phyloP scores from a whole-genome alignment of 1,140 invertebrate genomes.

The Anastrepha ludens region DNA sequence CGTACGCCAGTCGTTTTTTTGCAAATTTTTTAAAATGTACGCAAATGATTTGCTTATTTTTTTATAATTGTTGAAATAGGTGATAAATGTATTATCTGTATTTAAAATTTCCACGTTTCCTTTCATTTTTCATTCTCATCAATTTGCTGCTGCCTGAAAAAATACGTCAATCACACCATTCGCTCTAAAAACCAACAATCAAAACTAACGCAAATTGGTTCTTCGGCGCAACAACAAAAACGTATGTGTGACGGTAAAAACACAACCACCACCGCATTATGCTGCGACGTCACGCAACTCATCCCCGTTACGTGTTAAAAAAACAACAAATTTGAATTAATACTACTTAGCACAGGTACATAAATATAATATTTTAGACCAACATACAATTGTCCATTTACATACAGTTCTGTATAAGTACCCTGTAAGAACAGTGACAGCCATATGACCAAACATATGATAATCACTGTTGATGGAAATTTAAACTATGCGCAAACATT shows the following conservation, averaged over 20 bases:
- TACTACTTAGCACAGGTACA: slow-evolving; percentile 29
- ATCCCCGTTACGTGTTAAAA: not conserved
- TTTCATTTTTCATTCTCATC: not conserved
- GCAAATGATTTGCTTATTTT: not conserved
- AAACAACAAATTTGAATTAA: slow-evolving; percentile 14
- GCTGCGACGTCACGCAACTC: not conserved
- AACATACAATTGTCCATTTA: too few relatives aligned
- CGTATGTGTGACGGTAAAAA: not conserved
- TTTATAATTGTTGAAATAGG: not conserved
- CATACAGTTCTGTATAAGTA: too few relatives aligned
- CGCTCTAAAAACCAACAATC: not conserved
- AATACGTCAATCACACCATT: not conserved
- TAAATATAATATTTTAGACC: not conserved
- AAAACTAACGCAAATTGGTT: slow-evolving; percentile 1
- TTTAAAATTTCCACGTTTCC: not conserved
- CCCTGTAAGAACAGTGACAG: too few relatives aligned
- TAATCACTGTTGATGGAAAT: too few relatives aligned
- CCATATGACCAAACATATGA: too few relatives aligned
- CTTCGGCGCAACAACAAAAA: slow-evolving; percentile 14
- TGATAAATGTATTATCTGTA: slow-evolving; percentile 26
- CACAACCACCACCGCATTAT: not conserved
- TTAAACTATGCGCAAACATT: too few relatives aligned
- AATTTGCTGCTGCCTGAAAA: not conserved
- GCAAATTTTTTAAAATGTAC: too few relatives aligned
- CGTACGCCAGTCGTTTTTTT: not conserved